These are phyloP conservation scores for Lochmaea capreae DNA, from an alignment of 2,888 invertebrate species.

Conservation along the genomic window DNA sequence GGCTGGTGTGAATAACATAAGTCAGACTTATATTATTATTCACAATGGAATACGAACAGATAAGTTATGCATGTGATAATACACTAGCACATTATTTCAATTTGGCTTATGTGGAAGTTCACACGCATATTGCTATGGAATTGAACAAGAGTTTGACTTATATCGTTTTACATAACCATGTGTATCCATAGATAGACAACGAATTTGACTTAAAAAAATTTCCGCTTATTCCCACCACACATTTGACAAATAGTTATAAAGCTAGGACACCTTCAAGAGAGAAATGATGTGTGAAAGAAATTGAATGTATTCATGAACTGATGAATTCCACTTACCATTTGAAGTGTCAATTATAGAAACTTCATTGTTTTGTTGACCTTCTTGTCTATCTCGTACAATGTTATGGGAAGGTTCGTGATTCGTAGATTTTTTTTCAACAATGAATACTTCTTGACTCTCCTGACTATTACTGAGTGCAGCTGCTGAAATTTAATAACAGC, in stretches of 20 bases:
- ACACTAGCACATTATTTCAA: too few species aligned
- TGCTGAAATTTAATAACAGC: constrained; percentile 12
- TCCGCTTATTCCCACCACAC: too few species aligned
- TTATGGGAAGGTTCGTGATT: neutral
- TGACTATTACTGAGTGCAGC: constrained; percentile 1
- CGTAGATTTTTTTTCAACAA: neutral
- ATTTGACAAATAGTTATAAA: neutral
- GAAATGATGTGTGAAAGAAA: neutral
- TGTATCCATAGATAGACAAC: too few species aligned
- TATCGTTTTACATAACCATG: too few species aligned
- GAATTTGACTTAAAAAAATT: too few species aligned
- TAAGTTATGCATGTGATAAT: too few species aligned
- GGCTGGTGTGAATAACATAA: too few species aligned
- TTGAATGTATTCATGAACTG: neutral
- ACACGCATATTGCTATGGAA: too few species aligned
- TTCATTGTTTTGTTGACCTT: constrained; percentile 13
- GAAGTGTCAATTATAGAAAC: constrained; percentile 13
- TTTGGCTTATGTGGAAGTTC: too few species aligned
- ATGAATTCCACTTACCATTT: constrained; percentile 5
- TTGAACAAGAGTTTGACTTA: too few species aligned
- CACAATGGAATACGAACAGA: too few species aligned
- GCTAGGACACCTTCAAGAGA: neutral
- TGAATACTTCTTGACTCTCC: neutral
- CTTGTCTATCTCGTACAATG: constrained; percentile 5
- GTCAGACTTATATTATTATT: too few species aligned